Base-by-base conservation (phyloP, 2,888 invertebrate genomes). In the Cataglyphis cursor region DNA sequence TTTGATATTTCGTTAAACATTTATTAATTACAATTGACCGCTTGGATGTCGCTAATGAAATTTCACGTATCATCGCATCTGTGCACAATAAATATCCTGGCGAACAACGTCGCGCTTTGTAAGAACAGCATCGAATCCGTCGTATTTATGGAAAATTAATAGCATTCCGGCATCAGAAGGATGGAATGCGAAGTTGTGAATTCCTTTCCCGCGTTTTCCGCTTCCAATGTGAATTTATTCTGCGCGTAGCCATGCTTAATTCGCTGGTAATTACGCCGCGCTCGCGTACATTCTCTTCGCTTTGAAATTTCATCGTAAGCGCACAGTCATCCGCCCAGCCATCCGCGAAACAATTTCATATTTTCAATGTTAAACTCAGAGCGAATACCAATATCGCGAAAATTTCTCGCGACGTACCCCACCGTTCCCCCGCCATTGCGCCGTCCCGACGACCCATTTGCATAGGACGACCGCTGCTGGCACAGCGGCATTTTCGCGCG, bases 401-500 rank as follows among this genome's bases (percentile, higher is more conserved):
- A 84, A 81, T 84, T 84, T 68, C 66, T 78, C 68, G 82, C 70
- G 73, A 61, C 62, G 65, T 81, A 74, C 3, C 12, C 12, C 72
- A 35, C 35, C 61, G 83, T 74, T 74, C 12, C 24, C 41, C 51
- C 48, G 28, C 31, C 44, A 57, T 61, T 64, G 44, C n/a, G 18
- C 57, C 78, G 18, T 57, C 78, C 81, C 72, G 76, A 75, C 64
- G 81, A 75, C 15, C 70, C 81, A 88, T 88, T 89, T 89, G 82
- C 88, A 88, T 89, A 85, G 85, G 78, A 82, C 74, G 75, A 83
- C 85, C 82, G 85, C 65, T 72, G 85, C 65, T 72, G 24, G 61
- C 48, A 24, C 31, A 59, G 73, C 41, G 61, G 24, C 62, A 66
- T 82, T 73, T 75, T 85, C 85, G 68, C 75, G 85, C 85, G 75